These are phyloP conservation scores for Rhagoletis zephyria DNA, from an alignment of 1,140 invertebrate species.

Conservation along the genomic window DNA sequence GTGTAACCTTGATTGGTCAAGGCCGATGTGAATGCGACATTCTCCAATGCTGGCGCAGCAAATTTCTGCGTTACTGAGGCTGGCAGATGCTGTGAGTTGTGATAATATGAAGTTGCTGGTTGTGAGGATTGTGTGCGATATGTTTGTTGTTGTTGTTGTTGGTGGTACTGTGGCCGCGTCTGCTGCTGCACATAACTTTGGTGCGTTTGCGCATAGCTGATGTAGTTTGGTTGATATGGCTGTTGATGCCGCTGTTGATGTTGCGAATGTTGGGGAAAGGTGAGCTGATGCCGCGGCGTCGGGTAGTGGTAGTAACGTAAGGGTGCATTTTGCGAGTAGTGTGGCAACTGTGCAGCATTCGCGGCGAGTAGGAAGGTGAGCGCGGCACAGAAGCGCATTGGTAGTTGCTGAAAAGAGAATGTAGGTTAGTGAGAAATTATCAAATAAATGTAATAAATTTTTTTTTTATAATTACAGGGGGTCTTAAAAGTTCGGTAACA, in stretches of 20 bases:
- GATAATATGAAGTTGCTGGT: not conserved
- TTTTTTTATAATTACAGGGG: not conserved
- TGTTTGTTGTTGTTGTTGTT: constrained; percentile 41
- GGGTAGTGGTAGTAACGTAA: constrained; percentile 66
- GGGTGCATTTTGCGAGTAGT: not conserved
- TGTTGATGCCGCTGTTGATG: constrained; percentile 20
- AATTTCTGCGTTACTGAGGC: constrained; percentile 56
- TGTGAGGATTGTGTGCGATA: not conserved
- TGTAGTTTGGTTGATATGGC: constrained; percentile 15
- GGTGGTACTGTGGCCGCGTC: constrained; percentile 52
- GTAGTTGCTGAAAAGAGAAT: not conserved
- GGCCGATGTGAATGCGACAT: constrained; percentile 68
- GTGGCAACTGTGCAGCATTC: not conserved
- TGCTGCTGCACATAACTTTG: not conserved
- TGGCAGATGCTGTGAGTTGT: not conserved
- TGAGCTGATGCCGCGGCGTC: constrained; percentile 41
- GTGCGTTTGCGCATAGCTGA: not conserved
- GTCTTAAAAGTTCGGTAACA: no score
- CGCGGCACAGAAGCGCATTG: not conserved
- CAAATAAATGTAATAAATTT: not conserved
- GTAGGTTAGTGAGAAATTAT: not conserved
- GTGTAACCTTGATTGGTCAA: constrained; percentile 67
- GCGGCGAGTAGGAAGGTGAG: not conserved
- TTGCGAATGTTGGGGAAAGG: not conserved
- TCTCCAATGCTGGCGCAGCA: constrained; percentile 64